phyloP scores from a whole-genome alignment of 1,140 invertebrate genomes.

The Thaumatotibia leucotreta region DNA sequence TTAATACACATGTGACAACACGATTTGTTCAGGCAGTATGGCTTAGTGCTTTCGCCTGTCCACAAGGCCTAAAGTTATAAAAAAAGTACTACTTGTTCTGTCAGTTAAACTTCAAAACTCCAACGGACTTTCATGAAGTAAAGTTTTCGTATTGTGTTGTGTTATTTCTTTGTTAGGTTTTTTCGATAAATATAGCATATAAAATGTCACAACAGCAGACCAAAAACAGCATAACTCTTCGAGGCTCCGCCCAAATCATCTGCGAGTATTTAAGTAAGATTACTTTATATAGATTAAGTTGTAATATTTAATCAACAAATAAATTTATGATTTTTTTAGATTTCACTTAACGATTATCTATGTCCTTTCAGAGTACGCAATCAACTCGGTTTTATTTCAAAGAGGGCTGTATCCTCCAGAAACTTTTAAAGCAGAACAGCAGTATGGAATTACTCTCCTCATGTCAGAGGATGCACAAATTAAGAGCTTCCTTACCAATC shows the following conservation, averaged over 20 bases:
- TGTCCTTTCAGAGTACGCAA: slow-evolving; percentile 90
- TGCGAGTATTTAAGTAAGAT: slow-evolving; percentile 87
- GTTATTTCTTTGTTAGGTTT: neutral
- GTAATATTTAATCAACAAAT: too few species aligned
- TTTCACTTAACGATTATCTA: too few species aligned
- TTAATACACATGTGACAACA: too few species aligned
- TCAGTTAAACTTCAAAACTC: neutral
- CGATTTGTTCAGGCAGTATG: too few species aligned
- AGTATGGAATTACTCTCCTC: slow-evolving; percentile 95
- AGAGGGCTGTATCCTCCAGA: slow-evolving; percentile 97
- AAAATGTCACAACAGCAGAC: slow-evolving; percentile 77
- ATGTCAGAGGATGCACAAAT: slow-evolving; percentile 95
- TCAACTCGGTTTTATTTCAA: slow-evolving; percentile 98
- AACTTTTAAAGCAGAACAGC: slow-evolving; percentile 90
- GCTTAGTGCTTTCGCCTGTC: too few species aligned
- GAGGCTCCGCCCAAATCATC: slow-evolving; percentile 87
- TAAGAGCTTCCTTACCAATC: slow-evolving; percentile 88
- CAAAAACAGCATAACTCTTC: slow-evolving; percentile 86
- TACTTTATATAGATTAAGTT: neutral
- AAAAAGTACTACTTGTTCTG: too few species aligned
- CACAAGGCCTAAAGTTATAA: too few species aligned
- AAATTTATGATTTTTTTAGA: too few species aligned
- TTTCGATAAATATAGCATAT: neutral
- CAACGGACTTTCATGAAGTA: neutral
- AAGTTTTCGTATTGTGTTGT: neutral